Evolutionary conservation across 2,113 vertebrate species (phyloP), one percentile per base, ranked within the genome.

Genomic region (Taurulus bubalis): DNA sequence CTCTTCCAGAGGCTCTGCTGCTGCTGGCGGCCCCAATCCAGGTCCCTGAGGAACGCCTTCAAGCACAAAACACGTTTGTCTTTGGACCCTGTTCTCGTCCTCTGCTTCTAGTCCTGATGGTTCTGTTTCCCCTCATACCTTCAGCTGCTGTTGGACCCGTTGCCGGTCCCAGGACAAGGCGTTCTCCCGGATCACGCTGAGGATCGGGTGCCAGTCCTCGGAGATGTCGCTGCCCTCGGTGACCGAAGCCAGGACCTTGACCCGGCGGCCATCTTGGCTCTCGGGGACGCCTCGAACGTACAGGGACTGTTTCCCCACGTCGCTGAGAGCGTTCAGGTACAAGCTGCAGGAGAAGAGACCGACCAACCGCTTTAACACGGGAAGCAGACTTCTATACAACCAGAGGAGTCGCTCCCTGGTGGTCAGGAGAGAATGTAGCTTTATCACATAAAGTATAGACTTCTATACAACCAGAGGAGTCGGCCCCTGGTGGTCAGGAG

Each of bases 301-400:
- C 4, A 98, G 90, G 0, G 92, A 94, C 87, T 93, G 94, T 83
- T 97, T 97, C 59, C 97, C 98, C 0, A 93, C 94, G n/a, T 97
- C 95, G 0, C 96, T 99, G 85, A 99, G 94, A 62, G 97, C 95
- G 0, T 99, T 99, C 91, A 99, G 95, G 76, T 99, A 99, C 91
- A 99, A 92, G 55, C 98, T 99, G 42, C 0, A 40, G 74, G 0
- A 30, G 5, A 34, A 34, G 34, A 34, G 6, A 34, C n/a, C n/a
- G n/a, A n/a, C n/a, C 34, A 34, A 34, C 34, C 3, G 34, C 34
- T 42, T 42, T 42, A 42, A 42, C 40, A 42, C 40, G 14, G 2
- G 40, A 42, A 40, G 38, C 10, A 40, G 38, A 40, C 38, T 40
- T 40, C 38, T 40, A 40, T 40, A 40, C 38, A 40, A 40, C 38